Base-by-base conservation (phyloP, 2,888 invertebrate species). In the Trissolcus brochymenae region DNA sequence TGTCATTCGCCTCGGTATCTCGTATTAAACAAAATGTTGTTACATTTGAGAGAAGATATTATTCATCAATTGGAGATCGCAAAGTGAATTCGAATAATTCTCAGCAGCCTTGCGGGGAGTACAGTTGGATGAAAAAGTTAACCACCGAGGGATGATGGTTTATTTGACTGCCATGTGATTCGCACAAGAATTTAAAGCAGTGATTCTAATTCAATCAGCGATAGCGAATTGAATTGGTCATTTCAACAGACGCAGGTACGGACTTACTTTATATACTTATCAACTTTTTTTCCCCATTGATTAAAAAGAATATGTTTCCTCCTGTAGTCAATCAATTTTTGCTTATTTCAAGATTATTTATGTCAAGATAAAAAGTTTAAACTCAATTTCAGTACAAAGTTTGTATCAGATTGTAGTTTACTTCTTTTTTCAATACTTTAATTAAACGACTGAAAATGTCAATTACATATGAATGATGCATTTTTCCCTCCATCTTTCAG, bases 401-500 rank as follows among this genome's bases (percentile, higher is more conserved):
- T 46, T 14, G 11, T 43, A 13, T 43, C 43, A 43, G n/a, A 14
- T 11, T 41, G 0, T 6, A 14, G 16, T 46, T 6, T 46, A 46
- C n/a, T 14, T 6, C n/a, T 16, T 16, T 16, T 16, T 16, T 6
- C 9, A 14, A 46, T 14, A 14, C 46, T 14, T 35, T 46, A 46
- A 46, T 46, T 46, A n/a, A 16, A 46, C 35, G 35, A 35, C 9
- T 11, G 49, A 49, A 49, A 49, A 49, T 49, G 49, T 17, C 35
- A 46, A 16, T 46, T 46, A 46, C 46, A 46, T 16, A 46, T 35
- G 35, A 46, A 46, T 46, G n/a, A 46, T 46, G 46, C 46, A 46
- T 55, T 59, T 50, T 51, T 46, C 14, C 46, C 46, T 49, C 46
- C 55, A 46, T 79, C 57, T 85, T 86, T 43, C 81, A 86, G 86